These are phyloP conservation scores for Oreochromis tanganicae DNA, from an alignment of 2,113 vertebrate genomes.

Conservation along the genomic window DNA sequence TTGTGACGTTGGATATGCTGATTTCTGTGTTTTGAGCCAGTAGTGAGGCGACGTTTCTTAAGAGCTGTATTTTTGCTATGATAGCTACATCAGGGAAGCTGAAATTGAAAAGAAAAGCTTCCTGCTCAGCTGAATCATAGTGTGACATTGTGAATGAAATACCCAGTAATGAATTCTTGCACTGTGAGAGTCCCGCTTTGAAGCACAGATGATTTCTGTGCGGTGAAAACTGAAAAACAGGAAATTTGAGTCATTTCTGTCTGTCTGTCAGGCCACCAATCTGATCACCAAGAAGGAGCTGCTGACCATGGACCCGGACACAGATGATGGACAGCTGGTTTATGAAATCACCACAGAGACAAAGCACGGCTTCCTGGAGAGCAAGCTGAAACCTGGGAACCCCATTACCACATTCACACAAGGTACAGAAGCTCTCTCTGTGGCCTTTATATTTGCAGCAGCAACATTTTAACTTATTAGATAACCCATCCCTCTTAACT, in stretches of 20 bases:
- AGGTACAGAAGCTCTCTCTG: slow-evolving; percentile 68
- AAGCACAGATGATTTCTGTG: background rate
- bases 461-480: background rate
- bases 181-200: background rate
- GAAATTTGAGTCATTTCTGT: background rate
- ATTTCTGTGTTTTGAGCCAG: background rate
- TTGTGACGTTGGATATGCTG: background rate
- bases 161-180: background rate
- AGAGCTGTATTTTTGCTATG: background rate
- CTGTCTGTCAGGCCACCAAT: slow-evolving; percentile 82
- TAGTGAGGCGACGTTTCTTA: background rate
- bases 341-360: slow-evolving; percentile 83
- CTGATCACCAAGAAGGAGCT: slow-evolving; percentile 95
- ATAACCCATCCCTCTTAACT: background rate
- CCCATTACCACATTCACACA: slow-evolving; percentile 80
- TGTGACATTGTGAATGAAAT: background rate
- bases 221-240: background rate
- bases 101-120: background rate
- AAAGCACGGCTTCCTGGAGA: slow-evolving; percentile 85
- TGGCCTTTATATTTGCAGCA: background rate
- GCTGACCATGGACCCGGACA: slow-evolving; percentile 88
- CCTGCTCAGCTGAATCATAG: background rate
- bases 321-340: slow-evolving; percentile 82
- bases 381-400: slow-evolving; percentile 79
- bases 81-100: background rate